Conservation (phyloP, 2,113 vertebrate species). For the Nipponia nippon region DNA sequence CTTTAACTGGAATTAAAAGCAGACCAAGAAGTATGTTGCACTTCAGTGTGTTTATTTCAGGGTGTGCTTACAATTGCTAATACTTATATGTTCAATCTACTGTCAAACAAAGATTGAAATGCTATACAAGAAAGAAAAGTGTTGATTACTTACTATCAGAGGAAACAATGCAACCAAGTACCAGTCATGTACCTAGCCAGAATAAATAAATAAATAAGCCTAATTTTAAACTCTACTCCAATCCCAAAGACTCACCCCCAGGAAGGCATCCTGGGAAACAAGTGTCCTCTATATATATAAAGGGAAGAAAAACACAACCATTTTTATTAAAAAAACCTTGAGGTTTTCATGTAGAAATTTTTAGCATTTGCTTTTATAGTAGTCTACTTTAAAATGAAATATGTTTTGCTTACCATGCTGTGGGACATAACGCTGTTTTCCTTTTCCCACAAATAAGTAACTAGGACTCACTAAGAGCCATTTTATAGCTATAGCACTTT, state of each 20-base stretch:
- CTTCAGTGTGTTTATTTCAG: not conserved
- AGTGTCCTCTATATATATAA: not conserved
- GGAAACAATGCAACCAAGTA: not conserved
- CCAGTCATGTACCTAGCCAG: not conserved
- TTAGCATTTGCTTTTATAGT: constrained; percentile 20
- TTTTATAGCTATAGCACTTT: not conserved
- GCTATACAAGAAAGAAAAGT: not conserved
- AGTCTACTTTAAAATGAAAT: not conserved
- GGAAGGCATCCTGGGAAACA: not conserved
- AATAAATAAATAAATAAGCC: not conserved
- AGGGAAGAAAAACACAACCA: not conserved
- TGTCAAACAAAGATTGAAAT: not conserved
- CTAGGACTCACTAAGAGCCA: not conserved
- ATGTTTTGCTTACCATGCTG: not conserved
- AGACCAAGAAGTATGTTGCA: not conserved
- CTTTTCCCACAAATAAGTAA: not conserved
- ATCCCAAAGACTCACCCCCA: not conserved
- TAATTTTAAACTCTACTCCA: not conserved
- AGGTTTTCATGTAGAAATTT: not conserved
- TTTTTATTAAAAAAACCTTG: not conserved
- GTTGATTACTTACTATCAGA: not conserved
- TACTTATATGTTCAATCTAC: not conserved
- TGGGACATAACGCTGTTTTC: not conserved
- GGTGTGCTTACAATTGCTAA: not conserved
- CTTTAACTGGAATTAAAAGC: not conserved